Evolutionary conservation across 2,888 invertebrate species (phyloP), one percentile per base, ranked within the genome.

Genomic region (Morpho achilles): DNA sequence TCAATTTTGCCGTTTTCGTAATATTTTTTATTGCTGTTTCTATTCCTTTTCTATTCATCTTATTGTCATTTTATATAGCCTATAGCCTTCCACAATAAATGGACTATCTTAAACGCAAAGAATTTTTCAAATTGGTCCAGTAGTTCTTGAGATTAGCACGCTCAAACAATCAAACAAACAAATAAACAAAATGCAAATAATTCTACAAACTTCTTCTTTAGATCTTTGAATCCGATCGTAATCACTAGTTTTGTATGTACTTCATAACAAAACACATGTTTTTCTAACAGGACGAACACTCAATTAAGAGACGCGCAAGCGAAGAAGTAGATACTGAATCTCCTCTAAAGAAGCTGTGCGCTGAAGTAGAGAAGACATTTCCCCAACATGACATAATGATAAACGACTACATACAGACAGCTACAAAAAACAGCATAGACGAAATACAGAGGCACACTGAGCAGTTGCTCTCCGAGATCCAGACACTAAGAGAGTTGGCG

Each of bases 401-500:
- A 56, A 91, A 84, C 65, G 93, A 94, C 62, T 94, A 92, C 75
- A 93, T 94, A 62, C 93, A 94, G 59, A 91, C 91, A 7, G 87
- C 93, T 0, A 92, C 93, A 0, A 92, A 92, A 61, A 92, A 92
- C 67, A 93, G 91, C 63, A 77, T 93, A 1, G 93, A 93, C 44
- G 91, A 92, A 63, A 91, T 93, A 64, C 92, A 93, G 61, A 90
- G 91, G 67, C 93, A 94, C 65, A 93, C 93, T 2, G 93, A 94
- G 70, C 93, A 94, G 69, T 84, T 95, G 7, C 82, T 93, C 3
- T 82, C 91, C 0, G 94, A 95, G 75, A 93, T 96, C 61, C 92
- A 94, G 71, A 94, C 94, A 0, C 82, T 97, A 61, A 92, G 94
- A 64, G 95, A 94, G 69, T 84, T 96, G 53, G 94, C 96, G 0